phyloP scores from a whole-genome alignment of 2,797 vertebrate species.

The Echiichthys vipera region DNA sequence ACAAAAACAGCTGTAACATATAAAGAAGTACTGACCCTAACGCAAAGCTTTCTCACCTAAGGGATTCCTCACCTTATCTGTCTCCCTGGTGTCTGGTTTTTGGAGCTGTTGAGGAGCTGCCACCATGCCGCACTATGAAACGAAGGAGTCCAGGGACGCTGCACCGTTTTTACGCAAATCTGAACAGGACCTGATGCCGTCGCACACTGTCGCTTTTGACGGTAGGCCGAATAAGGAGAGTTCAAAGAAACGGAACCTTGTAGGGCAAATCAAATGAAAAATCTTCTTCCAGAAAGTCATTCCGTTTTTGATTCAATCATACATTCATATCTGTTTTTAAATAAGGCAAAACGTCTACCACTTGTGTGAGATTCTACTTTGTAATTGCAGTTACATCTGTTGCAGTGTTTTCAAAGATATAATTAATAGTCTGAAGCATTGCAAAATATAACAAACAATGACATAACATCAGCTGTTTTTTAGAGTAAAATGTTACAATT shows the following conservation, averaged over 20 bases:
- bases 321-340: not conserved
- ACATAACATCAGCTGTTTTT: no score
- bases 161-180: constrained; percentile 91
- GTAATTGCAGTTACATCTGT: not conserved
- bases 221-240: constrained; percentile 78
- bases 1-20: constrained; percentile 6
- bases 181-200: constrained; percentile 87
- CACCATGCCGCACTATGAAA: constrained; percentile 86
- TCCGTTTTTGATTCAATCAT: not conserved
- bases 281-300: not conserved
- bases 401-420: not conserved
- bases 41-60: constrained; percentile 51
- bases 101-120: constrained; percentile 47
- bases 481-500: not conserved
- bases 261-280: not conserved
- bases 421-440: not conserved
- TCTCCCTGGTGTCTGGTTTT: constrained; percentile 11
- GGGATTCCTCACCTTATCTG: constrained; percentile 43
- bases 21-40: constrained; percentile 45
- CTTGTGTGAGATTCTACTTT: not conserved
- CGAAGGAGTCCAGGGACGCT: constrained; percentile 90
- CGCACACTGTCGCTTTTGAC: constrained; percentile 87
- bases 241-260: not conserved
- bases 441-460: not conserved
- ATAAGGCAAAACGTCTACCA: not conserved